Base-by-base conservation (phyloP, 64 coral and sea anemone species). In the Astreopora myriophthalma region DNA sequence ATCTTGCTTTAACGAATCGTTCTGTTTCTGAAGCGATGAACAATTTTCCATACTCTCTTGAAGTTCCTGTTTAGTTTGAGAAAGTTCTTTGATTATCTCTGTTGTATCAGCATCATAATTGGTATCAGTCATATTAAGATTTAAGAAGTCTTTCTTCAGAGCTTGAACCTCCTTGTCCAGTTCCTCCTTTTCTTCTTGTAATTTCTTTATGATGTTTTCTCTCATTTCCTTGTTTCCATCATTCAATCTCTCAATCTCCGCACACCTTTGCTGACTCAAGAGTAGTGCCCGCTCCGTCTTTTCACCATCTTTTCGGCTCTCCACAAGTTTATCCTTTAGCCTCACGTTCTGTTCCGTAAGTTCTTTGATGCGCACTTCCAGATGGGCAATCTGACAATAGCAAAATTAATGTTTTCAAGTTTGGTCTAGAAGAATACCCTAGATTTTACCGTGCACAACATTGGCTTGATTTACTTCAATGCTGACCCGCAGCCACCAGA, bases 281-380 rank as follows among this genome's bases (percentile, higher is more conserved):
- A 83, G 52, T 24, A 83, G 20, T 2, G 64, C 79, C 10, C 61
- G 26, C 38, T 83, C 31, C 31, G 37, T n/a, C 34, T 61, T 64
- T 40, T 83, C 38, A 19, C 79, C 29, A 9, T 36, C 61, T 12
- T 83, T 57, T 37, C 20, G 52, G 3, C 2, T 30, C 52, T 83
- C 79, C 5, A 64, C 20, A 20, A 83, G 29, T 83, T 83, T 40
- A 64, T 83, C 79, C 34, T 64, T 83, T 20, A 83, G 51, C 37
- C 48, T 83, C 57, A 65, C 24, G 3, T 83, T 83, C 38, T 83
- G 79, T 65, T 83, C 79, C 9, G 31, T 39, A 6, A 83, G 79
- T n/a, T 83, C 79, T 64, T 83, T 65, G 34, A 83, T 65, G 33
- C 55, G 79, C 79, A 83, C 24, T 37, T 83, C 79, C 20, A 83